Evolutionary conservation across 2,113 vertebrate genomes (phyloP).

Genomic region (Brachirus orientalis): DNA sequence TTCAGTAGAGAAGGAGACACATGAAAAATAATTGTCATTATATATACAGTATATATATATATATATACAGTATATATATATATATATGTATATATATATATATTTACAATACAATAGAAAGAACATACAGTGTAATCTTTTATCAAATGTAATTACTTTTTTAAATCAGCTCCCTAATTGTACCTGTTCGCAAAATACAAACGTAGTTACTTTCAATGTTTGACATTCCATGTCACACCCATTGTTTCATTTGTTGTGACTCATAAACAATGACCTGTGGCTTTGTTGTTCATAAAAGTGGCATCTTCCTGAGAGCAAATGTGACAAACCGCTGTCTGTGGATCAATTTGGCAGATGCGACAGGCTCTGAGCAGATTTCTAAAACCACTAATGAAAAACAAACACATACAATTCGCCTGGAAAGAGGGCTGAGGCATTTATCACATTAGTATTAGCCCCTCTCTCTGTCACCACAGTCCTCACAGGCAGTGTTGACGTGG

Average conservation of each 20-base stretch:
- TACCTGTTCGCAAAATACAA: too few species aligned
- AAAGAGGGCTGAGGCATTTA: constrained; percentile 81
- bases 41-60: too few species aligned
- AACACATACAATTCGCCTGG: constrained; percentile 55
- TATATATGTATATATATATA: too few species aligned
- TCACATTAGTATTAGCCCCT: constrained; percentile 84
- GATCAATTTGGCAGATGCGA: constrained; percentile 24
- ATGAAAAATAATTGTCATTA: too few species aligned
- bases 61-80: too few species aligned
- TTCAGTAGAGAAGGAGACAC: too few species aligned
- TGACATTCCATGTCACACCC: background rate
- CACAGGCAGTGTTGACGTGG: constrained; percentile 74
- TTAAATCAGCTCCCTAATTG: too few species aligned
- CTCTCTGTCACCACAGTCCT: constrained; percentile 75
- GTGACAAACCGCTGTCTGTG: constrained; percentile 29
- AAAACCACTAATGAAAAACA: constrained; percentile 46
- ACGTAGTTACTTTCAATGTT: too few species aligned
- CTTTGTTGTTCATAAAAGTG: constrained; percentile 9
- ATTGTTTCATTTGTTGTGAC: background rate
- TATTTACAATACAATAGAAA: too few species aligned
- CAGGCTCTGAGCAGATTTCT: constrained; percentile 39
- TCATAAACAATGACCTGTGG: background rate
- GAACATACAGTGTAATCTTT: background rate
- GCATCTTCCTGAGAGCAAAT: constrained; percentile 9
- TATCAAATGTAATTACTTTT: too few species aligned